Base-by-base conservation (phyloP, 2,888 invertebrate species). In the Sisyra nigra region DNA sequence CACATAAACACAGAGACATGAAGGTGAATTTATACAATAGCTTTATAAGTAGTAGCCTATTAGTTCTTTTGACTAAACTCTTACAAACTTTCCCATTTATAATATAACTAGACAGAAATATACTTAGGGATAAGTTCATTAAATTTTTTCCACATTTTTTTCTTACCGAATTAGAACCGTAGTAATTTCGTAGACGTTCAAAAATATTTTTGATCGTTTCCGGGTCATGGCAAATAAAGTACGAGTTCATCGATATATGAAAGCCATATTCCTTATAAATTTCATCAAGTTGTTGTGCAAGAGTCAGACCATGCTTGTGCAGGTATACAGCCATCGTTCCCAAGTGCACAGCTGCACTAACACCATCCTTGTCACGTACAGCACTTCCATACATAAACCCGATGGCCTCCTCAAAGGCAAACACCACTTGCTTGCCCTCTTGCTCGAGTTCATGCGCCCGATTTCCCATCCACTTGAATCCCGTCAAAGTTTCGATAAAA, bases 381-480 rank as follows among this genome's bases (percentile, higher is more conserved):
- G 67, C 66, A 3, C 76, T 71, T n/a, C 84, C 82, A 57, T 87
- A 86, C 96, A 98, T 96, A 58, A 87, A 97, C 0, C 96, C 98
- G 56, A 99, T 96, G 1, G 97, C 96, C 65, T 99, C 98, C 59
- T 99, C 98, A 62, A 86, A 99, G 1, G 94, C 93, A 63, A 96
- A 92, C 42, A 98, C 60, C 0, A 94, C 85, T 8, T 67, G 63
- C 53, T 87, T 85, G 19, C 79, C 83, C 44, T 78, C 62, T 45
- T 73, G 65, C 30, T 79, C 62, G 43, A 93, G 63, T 5, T 89
- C 75, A 24, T 79, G 66, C 0, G 85, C 72, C 54, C 74, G 74
- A 62, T 96, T 97, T 66, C 91, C 97, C 88, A 99, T 94, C 96
- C 96, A 99, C 57, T 99, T 99, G 59, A 99, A 99, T 0, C 98